Conservation (phyloP, 2,797 vertebrate species). For the Bovichtus diacanthus region DNA sequence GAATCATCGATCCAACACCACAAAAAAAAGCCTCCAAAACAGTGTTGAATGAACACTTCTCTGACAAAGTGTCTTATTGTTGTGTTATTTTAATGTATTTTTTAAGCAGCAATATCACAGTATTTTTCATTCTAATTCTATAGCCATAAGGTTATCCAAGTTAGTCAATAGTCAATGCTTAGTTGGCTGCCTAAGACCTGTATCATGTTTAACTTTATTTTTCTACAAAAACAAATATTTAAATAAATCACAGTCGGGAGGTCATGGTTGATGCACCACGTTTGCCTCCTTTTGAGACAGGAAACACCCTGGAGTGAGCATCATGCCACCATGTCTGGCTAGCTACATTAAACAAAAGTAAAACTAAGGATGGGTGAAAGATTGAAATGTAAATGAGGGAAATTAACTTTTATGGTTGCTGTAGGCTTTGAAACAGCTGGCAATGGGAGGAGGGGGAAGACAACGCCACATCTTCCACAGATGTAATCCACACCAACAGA, state of each 20-base stretch:
- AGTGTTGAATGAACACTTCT: neutral
- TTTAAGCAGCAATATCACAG: neutral
- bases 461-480: conserved; percentile 40
- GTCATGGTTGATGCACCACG: conserved; percentile 1
- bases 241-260: neutral
- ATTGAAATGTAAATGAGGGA: conserved; percentile 61
- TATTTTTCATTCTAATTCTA: neutral
- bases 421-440: conserved; percentile 61
- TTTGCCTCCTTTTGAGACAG: conserved; percentile 17
- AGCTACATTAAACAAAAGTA: conserved; percentile 41
- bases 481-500: conserved; percentile 48
- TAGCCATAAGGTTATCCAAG: neutral
- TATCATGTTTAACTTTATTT: neutral
- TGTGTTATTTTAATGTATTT: neutral
- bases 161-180: neutral
- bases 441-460: conserved; percentile 15
- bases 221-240: conserved; percentile 2
- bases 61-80: neutral
- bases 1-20: neutral
- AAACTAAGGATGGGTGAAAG: conserved; percentile 45
- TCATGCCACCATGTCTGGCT: conserved; percentile 19
- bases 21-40: neutral
- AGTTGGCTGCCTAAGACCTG: neutral
- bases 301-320: conserved; percentile 1
- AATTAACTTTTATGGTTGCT: conserved; percentile 48